Conservation (phyloP, 2,797 vertebrate genomes). For the Micropoecilia bifurca region DNA sequence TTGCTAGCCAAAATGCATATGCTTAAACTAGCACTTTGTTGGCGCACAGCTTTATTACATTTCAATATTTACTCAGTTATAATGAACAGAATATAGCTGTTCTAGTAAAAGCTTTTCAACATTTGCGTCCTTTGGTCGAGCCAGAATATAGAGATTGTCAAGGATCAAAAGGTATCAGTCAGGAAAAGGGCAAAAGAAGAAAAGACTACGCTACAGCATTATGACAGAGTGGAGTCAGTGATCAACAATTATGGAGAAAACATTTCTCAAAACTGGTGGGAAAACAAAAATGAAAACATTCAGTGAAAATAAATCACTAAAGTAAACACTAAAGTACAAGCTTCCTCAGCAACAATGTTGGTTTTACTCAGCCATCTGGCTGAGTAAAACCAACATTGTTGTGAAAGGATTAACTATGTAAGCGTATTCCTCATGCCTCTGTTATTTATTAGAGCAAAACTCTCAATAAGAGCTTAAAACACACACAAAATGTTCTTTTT, state of each 20-base stretch:
- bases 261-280: background rate
- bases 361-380: background rate
- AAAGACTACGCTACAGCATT: no score
- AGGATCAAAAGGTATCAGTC: background rate
- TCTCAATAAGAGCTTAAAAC: background rate
- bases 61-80: background rate
- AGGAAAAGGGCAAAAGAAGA: no score
- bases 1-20: background rate
- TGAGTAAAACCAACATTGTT: background rate
- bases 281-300: no score
- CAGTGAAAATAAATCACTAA: background rate
- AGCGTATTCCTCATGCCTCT: constrained; percentile 32
- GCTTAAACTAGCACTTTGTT: background rate
- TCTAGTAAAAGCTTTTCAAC: background rate
- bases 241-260: background rate
- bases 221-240: background rate
- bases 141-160: background rate
- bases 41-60: background rate
- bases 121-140: background rate
- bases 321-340: background rate
- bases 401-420: constrained; percentile 2
- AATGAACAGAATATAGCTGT: background rate
- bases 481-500: background rate
- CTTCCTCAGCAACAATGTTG: background rate
- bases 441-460: constrained; percentile 21